These are phyloP conservation scores for Siphamia tubifer DNA, from an alignment of 2,113 vertebrate species.

Conservation along the genomic window DNA sequence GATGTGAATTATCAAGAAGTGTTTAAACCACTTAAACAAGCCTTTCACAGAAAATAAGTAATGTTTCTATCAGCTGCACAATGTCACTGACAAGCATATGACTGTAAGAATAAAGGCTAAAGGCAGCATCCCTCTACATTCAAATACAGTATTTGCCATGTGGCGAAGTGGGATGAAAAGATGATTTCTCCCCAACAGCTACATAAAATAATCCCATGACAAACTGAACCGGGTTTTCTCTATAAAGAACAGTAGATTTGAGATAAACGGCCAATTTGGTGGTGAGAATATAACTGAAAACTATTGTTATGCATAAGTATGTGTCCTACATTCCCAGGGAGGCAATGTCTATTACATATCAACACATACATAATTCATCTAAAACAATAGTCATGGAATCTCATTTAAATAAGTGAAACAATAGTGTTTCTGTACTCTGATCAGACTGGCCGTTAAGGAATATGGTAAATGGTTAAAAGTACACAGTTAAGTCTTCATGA, in stretches of 20 bases:
- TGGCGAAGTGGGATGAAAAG: background rate
- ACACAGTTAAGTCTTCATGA: slow-evolving; percentile 18
- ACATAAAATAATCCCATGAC: slow-evolving; percentile 1
- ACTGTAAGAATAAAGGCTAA: slow-evolving; percentile 3
- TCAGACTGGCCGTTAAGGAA: slow-evolving; percentile 60
- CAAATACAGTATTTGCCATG: slow-evolving; percentile 19
- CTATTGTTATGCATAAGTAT: slow-evolving; percentile 77
- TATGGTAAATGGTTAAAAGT: slow-evolving; percentile 40
- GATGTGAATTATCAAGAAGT: slow-evolving; percentile 8
- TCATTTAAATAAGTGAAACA: slow-evolving; percentile 68
- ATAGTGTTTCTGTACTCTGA: slow-evolving; percentile 63
- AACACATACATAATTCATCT: slow-evolving; percentile 74
- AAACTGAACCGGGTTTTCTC: slow-evolving; percentile 16
- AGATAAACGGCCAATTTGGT: slow-evolving; percentile 48
- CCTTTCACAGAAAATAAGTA: slow-evolving; percentile 1
- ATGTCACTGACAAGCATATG: slow-evolving; percentile 12
- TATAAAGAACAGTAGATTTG: slow-evolving; percentile 15
- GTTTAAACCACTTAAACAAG: background rate
- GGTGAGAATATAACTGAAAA: slow-evolving; percentile 65
- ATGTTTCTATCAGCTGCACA: background rate
- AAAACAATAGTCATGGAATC: slow-evolving; percentile 57
- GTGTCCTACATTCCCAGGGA: slow-evolving; percentile 75
- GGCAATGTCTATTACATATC: slow-evolving; percentile 63
- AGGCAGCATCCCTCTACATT: background rate
- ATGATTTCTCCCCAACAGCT: slow-evolving; percentile 16